Percentiles rank a stretch among this genome's conserved stretches.
Conservation (phyloP, 1,140 invertebrate species). For the Harpegnathos saltator region DNA sequence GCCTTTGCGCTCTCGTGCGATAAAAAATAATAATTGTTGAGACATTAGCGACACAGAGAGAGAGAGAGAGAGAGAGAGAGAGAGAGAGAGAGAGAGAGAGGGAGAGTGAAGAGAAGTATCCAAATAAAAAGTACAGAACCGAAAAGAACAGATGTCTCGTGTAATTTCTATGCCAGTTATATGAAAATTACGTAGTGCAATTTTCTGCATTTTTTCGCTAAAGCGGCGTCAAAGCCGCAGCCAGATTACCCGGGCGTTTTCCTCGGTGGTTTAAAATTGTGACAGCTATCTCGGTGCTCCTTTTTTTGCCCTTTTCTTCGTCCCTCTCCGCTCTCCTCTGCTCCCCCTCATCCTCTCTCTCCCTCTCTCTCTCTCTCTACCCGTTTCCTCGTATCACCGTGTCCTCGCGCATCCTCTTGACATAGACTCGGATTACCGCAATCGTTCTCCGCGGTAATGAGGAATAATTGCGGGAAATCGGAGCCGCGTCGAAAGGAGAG, state of each 20-base stretch:
- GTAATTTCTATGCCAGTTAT: not conserved
- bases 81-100: too few species aligned
- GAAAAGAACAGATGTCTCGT: too few species aligned
- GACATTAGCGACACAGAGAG: too few species aligned
- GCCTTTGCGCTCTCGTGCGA: too few species aligned
- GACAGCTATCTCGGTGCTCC: not conserved
- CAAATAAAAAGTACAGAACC: too few species aligned
- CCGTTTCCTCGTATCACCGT: not conserved
- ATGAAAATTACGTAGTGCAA: not conserved
- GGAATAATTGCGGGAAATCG: constrained; percentile 65
- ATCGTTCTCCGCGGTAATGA: constrained; percentile 62
- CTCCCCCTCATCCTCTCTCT: too few species aligned
- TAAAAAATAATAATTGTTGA: too few species aligned
- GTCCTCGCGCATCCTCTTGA: constrained; percentile 5
- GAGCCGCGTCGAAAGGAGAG: constrained; percentile 41
- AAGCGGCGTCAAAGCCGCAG: not conserved
- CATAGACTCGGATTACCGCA: constrained; percentile 57
- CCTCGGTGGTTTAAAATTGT: constrained; percentile 9
- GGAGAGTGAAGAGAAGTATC: too few species aligned
- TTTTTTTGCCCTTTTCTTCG: not conserved
- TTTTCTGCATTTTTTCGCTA: constrained; percentile 1
- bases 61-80: too few species aligned
- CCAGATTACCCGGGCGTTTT: not conserved
- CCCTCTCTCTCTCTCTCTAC: not conserved
- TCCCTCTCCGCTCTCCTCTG: not conserved